Evolutionary conservation across 2,797 vertebrate genomes (phyloP).

Genomic region (Melopsittacus undulatus): DNA sequence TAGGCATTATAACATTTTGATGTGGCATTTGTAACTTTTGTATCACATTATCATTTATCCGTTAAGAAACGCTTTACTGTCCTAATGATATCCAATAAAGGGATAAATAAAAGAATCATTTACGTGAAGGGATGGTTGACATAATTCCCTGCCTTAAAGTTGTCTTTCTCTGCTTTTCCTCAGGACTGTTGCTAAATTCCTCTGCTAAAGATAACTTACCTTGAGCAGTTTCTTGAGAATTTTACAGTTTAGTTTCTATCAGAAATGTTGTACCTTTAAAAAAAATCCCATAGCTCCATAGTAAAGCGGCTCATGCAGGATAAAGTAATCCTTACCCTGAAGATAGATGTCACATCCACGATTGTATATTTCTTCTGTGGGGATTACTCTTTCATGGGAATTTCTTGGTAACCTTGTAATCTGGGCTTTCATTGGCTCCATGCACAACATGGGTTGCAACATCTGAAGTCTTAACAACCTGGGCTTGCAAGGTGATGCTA

Average conservation of each 20-base stretch:
- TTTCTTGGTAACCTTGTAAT: neutral
- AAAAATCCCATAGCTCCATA: neutral
- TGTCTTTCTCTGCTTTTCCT: neutral
- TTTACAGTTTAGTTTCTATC: neutral
- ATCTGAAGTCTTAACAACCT: neutral
- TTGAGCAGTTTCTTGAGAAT: neutral
- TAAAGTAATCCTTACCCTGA: neutral
- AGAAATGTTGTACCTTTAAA: neutral
- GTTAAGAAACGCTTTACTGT: neutral
- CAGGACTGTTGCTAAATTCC: neutral
- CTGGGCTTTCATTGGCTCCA: accelerated
- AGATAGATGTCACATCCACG: neutral
- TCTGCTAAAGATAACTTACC: neutral
- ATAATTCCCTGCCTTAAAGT: neutral
- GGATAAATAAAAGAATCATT: neutral
- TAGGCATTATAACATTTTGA: neutral
- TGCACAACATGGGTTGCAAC: neutral
- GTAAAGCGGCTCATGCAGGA: neutral
- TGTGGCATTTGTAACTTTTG: neutral
- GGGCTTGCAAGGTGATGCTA: neutral
- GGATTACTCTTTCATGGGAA: neutral
- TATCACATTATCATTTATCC: neutral
- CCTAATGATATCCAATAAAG: neutral
- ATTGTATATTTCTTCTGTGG: neutral
- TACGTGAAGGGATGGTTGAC: neutral